phyloP scores from a whole-genome alignment of 2,797 vertebrate genomes.

The Hipposideros larvatus region DNA sequence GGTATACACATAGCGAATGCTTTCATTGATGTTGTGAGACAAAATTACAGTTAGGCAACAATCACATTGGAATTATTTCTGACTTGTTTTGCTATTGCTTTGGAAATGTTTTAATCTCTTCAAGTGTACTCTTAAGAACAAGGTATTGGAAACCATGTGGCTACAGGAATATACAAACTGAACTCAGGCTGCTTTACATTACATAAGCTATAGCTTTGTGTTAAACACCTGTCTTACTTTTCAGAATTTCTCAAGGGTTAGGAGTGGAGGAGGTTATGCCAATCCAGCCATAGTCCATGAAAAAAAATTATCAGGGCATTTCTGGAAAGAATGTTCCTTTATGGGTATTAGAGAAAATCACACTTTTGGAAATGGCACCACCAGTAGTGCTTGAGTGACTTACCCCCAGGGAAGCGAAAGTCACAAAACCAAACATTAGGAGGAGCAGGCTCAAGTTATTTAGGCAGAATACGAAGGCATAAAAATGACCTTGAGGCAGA shows the following conservation, averaged over 20 bases:
- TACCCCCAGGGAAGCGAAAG: not conserved
- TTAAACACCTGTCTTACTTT: not conserved
- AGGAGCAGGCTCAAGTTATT: not conserved
- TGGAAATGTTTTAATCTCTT: not conserved
- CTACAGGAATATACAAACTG: not conserved
- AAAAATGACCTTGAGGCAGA: not conserved
- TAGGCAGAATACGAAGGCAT: not conserved
- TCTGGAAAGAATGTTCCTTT: not conserved
- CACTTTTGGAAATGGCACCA: not conserved
- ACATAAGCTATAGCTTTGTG: not conserved
- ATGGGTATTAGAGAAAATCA: not conserved
- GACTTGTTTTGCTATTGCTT: not conserved
- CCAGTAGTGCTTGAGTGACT: not conserved
- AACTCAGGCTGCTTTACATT: not conserved
- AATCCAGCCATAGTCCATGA: not conserved
- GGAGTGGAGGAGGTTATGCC: not conserved
- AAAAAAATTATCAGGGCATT: not conserved
- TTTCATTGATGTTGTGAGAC: not conserved
- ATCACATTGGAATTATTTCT: not conserved
- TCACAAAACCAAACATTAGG: not conserved
- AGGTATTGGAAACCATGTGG: not conserved
- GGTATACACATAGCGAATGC: not conserved
- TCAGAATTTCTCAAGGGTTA: not conserved
- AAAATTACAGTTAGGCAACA: not conserved
- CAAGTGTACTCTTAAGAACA: not conserved